These are phyloP conservation scores for Syngnathus scovelli DNA, from an alignment of 2,113 vertebrate genomes.

Conservation along the genomic window DNA sequence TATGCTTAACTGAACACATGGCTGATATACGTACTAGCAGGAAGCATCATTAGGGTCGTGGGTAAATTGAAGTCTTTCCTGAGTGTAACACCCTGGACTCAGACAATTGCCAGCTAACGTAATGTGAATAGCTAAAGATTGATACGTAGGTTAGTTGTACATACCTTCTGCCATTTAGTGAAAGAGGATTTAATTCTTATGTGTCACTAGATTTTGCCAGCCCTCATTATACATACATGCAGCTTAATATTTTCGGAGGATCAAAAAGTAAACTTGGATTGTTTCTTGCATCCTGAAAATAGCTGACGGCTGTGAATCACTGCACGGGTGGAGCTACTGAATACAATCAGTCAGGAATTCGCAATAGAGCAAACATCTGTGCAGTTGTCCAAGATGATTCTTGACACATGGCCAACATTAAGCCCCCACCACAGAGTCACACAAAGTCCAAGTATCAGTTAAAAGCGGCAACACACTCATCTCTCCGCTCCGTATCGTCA, in stretches of 20 bases:
- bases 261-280: too few relatives aligned
- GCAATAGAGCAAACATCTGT: neutral
- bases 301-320: neutral
- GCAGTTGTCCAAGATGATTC: neutral
- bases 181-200: neutral
- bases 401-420: neutral
- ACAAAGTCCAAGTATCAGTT: slow-evolving; percentile 23
- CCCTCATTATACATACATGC: too few relatives aligned
- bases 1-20: too few relatives aligned
- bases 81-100: too few relatives aligned
- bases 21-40: too few relatives aligned
- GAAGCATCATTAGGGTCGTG: too few relatives aligned
- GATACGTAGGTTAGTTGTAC: neutral
- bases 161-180: neutral
- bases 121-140: too few relatives aligned
- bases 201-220: too few relatives aligned
- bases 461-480: slow-evolving; percentile 36
- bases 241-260: too few relatives aligned
- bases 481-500: slow-evolving; percentile 38
- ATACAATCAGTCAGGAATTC: neutral
- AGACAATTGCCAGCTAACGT: too few relatives aligned
- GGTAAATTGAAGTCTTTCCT: too few relatives aligned
- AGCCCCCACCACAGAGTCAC: neutral
- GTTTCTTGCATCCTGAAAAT: too few relatives aligned
- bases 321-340: neutral